Evolutionary conservation across 1,140 invertebrate genomes (phyloP).

Genomic region (Anoplolepis gracilipes): DNA sequence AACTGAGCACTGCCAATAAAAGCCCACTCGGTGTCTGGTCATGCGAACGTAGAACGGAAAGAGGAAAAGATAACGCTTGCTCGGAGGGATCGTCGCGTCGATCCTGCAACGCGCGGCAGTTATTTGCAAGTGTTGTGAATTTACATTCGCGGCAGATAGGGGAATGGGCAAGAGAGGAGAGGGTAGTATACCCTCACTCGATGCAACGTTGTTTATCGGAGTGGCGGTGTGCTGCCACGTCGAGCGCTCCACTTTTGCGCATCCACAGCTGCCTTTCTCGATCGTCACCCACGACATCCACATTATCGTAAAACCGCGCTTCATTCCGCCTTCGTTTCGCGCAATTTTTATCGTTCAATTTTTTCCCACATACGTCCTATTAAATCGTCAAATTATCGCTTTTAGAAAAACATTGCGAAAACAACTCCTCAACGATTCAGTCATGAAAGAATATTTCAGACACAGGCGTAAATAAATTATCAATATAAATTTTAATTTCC

Average conservation of each 20-base stretch:
- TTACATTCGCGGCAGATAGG: slow-evolving; percentile 73
- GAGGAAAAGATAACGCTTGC: slow-evolving; percentile 65
- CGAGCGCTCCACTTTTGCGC: slow-evolving; percentile 75
- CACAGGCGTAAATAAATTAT: background rate
- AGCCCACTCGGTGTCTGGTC: slow-evolving; percentile 36
- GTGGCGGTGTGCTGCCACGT: slow-evolving; percentile 74
- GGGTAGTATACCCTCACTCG: slow-evolving; percentile 70
- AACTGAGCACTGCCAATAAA: slow-evolving; percentile 45
- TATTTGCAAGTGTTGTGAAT: slow-evolving; percentile 83
- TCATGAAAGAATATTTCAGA: background rate
- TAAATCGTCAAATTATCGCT: slow-evolving; percentile 5
- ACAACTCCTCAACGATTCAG: background rate
- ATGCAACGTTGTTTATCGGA: slow-evolving; percentile 81
- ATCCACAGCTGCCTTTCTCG: slow-evolving; percentile 59
- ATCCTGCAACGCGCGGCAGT: slow-evolving; percentile 78
- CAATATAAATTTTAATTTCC: background rate
- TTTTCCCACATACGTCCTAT: background rate
- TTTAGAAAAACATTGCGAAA: background rate
- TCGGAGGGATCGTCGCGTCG: slow-evolving; percentile 75
- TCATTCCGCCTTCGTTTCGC: slow-evolving; percentile 62
- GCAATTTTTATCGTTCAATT: slow-evolving; percentile 55
- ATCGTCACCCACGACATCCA: slow-evolving; percentile 55
- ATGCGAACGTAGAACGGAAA: slow-evolving; percentile 33
- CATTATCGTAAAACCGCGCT: slow-evolving; percentile 70
- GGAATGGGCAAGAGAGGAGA: slow-evolving; percentile 51